Conservation (phyloP, 1,140 invertebrate species). For the Cotesia typhae region DNA sequence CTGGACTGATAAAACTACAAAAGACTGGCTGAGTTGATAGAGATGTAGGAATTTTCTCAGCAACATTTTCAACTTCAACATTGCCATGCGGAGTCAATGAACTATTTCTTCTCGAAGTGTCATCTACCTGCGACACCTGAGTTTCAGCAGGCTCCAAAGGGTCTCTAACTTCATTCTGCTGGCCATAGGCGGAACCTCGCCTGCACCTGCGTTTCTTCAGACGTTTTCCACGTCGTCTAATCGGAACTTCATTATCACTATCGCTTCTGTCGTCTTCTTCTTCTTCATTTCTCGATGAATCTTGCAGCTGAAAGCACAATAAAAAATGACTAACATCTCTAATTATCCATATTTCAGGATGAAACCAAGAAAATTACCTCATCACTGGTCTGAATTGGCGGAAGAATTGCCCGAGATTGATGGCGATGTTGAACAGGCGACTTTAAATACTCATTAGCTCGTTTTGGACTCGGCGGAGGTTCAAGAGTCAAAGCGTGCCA, state of each 20-base stretch:
- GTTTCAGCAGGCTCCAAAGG: constrained; percentile 59
- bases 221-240: constrained; percentile 54
- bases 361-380: constrained; percentile 23
- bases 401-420: neutral
- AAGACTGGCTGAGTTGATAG: constrained; percentile 35
- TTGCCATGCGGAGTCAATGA: constrained; percentile 25
- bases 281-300: constrained; percentile 32
- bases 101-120: constrained; percentile 47
- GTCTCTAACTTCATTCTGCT: constrained; percentile 60
- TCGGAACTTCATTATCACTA: constrained; percentile 46
- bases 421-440: constrained; percentile 34
- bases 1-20: constrained; percentile 68
- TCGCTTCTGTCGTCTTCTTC: constrained; percentile 44
- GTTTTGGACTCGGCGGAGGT: constrained; percentile 49
- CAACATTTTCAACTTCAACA: constrained; percentile 16
- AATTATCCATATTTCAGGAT: no score
- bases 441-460: constrained; percentile 44
- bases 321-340: constrained; percentile 22
- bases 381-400: constrained; percentile 40
- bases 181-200: constrained; percentile 58
- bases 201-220: constrained; percentile 57
- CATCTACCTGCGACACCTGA: constrained; percentile 57
- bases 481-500: constrained; percentile 61
- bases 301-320: constrained; percentile 15
- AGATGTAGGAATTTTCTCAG: constrained; percentile 45